Evolutionary conservation across 2,113 vertebrate species (phyloP).

Genomic region (Sporophila hypoxantha): DNA sequence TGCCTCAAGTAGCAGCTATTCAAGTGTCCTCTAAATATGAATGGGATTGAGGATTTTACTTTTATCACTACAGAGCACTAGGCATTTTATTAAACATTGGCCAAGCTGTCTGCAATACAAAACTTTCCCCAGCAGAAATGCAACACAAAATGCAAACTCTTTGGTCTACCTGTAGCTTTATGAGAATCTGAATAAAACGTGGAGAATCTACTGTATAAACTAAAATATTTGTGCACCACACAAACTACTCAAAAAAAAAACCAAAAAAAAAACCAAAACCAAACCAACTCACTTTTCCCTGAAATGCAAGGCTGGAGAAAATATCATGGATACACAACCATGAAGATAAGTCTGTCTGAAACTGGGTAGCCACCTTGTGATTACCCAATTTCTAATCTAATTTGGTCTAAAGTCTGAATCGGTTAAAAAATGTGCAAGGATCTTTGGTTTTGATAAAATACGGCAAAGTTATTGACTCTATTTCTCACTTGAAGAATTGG

Average conservation of each 20-base stretch:
- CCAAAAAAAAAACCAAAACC: too few relatives aligned
- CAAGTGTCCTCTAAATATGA: constrained; percentile 19
- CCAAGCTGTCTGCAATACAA: neutral
- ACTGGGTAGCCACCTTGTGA: neutral
- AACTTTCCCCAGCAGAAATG: neutral
- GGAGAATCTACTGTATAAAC: neutral
- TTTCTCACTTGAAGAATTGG: neutral
- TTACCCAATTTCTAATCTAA: neutral
- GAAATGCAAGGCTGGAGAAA: neutral
- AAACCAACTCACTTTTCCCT: neutral
- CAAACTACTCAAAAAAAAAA: neutral
- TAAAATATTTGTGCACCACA: neutral
- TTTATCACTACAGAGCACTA: constrained; percentile 28
- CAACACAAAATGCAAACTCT: neutral
- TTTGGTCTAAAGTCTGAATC: neutral
- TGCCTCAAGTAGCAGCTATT: constrained; percentile 9
- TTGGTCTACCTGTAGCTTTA: neutral
- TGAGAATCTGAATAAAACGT: neutral
- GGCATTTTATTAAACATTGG: neutral
- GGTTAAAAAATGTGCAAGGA: neutral
- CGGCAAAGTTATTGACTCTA: neutral
- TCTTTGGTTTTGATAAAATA: neutral
- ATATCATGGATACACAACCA: neutral
- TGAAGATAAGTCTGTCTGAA: neutral
- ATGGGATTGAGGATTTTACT: constrained; percentile 20